Evolutionary conservation across 2,797 vertebrate genomes (phyloP).

Genomic region (Sylvilagus floridanus): DNA sequence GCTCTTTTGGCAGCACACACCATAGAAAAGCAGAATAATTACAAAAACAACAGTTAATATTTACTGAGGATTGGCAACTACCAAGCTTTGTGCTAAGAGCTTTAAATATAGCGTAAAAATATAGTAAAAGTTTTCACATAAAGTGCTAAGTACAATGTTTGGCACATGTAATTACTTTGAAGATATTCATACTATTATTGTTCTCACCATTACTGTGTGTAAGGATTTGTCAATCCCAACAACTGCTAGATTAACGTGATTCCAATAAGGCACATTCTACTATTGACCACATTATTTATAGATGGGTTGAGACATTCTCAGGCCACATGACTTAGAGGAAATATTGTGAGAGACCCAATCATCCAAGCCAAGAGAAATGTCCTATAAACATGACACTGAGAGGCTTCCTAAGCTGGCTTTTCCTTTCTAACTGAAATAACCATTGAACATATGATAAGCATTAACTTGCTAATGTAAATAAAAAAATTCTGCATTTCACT

Average conservation of each 20-base stretch:
- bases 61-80: background rate
- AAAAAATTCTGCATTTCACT: background rate
- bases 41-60: background rate
- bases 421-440: background rate
- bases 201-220: background rate
- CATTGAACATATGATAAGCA: background rate
- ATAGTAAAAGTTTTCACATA: background rate
- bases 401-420: background rate
- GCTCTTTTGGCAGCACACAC: background rate
- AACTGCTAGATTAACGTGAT: background rate
- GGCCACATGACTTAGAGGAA: background rate
- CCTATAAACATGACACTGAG: background rate
- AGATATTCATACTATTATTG: background rate
- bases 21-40: conserved; percentile 2
- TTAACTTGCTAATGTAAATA: background rate
- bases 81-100: background rate
- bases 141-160: background rate
- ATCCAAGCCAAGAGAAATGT: background rate
- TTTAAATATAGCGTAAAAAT: background rate
- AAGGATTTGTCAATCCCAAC: background rate
- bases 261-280: background rate
- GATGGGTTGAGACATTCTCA: background rate
- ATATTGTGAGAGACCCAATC: background rate
- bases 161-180: background rate
- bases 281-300: background rate